Evolutionary conservation across 2,797 vertebrate genomes (phyloP).

Genomic region (Myiothlypis coronata): DNA sequence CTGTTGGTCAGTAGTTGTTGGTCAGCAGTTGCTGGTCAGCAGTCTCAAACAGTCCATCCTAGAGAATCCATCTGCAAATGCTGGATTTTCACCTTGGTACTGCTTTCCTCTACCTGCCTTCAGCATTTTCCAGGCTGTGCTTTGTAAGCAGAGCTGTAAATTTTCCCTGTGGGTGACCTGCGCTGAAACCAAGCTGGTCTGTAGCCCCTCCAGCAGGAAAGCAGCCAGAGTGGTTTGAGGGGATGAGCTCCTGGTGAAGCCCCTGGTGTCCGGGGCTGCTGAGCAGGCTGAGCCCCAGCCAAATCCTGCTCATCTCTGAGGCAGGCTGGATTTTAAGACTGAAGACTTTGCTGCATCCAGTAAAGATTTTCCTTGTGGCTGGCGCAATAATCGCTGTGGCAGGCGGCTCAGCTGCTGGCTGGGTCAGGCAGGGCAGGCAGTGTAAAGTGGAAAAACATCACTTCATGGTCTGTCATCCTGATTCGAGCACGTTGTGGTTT

Average conservation of each 20-base stretch:
- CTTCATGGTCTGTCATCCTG: constrained; percentile 64
- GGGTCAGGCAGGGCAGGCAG: constrained; percentile 30
- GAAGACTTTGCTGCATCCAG: neutral
- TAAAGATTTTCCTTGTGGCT: constrained; percentile 15
- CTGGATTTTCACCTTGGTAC: neutral
- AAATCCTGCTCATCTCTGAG: neutral
- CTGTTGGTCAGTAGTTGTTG: neutral
- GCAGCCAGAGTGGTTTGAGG: fast-evolving
- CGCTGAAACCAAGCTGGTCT: neutral
- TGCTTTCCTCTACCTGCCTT: neutral
- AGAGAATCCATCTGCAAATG: neutral
- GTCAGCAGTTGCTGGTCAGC: neutral
- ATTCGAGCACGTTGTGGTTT: constrained; percentile 42
- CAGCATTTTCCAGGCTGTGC: neutral
- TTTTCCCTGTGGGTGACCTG: neutral
- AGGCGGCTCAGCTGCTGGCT: constrained; percentile 24
- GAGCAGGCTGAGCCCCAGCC: neutral
- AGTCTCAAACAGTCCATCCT: neutral
- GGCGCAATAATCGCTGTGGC: constrained; percentile 60
- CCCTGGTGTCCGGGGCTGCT: fast-evolving
- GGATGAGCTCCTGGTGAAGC: neutral
- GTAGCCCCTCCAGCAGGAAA: neutral
- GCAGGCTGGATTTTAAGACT: neutral
- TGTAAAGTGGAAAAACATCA: constrained; percentile 26
- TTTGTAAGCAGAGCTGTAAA: neutral